Evolutionary conservation across 2,113 vertebrate species (phyloP).

Genomic region (Odontesthes bonariensis): DNA sequence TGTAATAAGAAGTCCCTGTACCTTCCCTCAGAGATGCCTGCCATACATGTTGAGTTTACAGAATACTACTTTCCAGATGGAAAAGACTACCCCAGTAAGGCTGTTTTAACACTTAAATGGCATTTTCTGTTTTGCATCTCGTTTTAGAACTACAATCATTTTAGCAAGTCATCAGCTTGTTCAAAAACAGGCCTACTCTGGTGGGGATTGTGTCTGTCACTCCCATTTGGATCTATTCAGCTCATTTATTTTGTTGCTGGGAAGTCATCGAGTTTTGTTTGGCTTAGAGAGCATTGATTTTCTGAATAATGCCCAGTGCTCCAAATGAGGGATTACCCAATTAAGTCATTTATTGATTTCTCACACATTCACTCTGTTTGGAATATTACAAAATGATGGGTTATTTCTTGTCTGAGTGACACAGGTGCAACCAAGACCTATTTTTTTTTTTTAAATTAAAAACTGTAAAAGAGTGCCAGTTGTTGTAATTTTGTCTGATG

Average conservation of each 20-base stretch:
- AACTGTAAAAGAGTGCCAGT: no score
- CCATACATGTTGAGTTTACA: conserved; percentile 96
- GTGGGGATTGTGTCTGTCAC: not conserved
- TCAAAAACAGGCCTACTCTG: no score
- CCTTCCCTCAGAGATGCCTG: conserved; percentile 97
- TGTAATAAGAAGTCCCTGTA: conserved; percentile 98
- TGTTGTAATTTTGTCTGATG: not conserved
- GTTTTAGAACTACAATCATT: not conserved
- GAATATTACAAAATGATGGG: not conserved
- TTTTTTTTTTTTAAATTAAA: no score
- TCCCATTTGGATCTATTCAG: conserved; percentile 4
- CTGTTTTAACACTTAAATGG: not conserved
- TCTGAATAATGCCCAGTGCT: conserved; percentile 27
- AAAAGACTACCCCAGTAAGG: conserved; percentile 96
- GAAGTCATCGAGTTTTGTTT: conserved; percentile 23
- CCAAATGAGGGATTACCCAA: conserved; percentile 38
- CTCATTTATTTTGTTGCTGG: not conserved
- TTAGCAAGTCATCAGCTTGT: no score
- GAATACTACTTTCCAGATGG: conserved; percentile 99
- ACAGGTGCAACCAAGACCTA: not conserved
- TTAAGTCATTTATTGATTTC: conserved; percentile 48
- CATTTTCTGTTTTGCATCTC: not conserved
- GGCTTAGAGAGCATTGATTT: conserved; percentile 51
- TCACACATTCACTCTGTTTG: conserved; percentile 8
- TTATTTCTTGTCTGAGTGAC: conserved; percentile 6